Percentiles rank a stretch among this genome's conserved stretches.
Conservation (phyloP, 1,140 invertebrate genomes). For the Hermatobates lingyangjiaoensis region DNA sequence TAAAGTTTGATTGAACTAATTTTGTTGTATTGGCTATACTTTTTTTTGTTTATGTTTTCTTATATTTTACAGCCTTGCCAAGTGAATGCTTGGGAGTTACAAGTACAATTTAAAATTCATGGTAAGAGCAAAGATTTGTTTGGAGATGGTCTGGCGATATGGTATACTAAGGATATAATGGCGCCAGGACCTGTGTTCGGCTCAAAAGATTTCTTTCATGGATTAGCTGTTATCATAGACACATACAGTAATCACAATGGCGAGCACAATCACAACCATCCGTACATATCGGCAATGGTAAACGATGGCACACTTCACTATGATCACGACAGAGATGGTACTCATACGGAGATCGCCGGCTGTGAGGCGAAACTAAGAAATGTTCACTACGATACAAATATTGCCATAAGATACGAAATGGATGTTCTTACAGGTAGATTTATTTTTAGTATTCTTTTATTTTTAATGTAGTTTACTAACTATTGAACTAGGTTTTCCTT, state of each 20-base stretch:
- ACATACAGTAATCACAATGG: slow-evolving; percentile 99
- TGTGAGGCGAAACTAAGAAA: slow-evolving; percentile 90
- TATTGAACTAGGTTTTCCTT: too few species aligned
- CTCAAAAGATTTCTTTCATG: slow-evolving; percentile 78
- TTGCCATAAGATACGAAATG: slow-evolving; percentile 80
- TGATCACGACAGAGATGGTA: slow-evolving; percentile 96
- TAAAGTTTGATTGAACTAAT: too few species aligned
- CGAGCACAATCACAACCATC: slow-evolving; percentile 62
- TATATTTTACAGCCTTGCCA: slow-evolving; percentile 48
- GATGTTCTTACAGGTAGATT: slow-evolving; percentile 61
- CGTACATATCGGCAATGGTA: slow-evolving; percentile 95
- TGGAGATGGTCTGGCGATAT: slow-evolving; percentile 93
- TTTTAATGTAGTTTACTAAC: too few species aligned
- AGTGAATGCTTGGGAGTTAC: slow-evolving; percentile 85
- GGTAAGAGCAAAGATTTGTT: slow-evolving; percentile 87
- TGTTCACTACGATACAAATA: slow-evolving; percentile 72
- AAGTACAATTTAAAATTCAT: slow-evolving; percentile 91
- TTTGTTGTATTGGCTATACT: too few species aligned
- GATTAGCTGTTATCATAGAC: slow-evolving; percentile 85
- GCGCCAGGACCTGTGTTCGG: slow-evolving; percentile 81
- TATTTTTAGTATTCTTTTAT: too few species aligned
- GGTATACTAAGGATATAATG: slow-evolving; percentile 89
- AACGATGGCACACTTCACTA: slow-evolving; percentile 91
- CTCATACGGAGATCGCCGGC: slow-evolving; percentile 86
- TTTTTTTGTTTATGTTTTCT: slow-evolving; percentile 13